A percentile compares a stretch with the other conserved stretches of the same genome.
Evolutionary conservation across 1,140 invertebrate genomes (phyloP).

Genomic region (Macrosteles quadrilineatus): DNA sequence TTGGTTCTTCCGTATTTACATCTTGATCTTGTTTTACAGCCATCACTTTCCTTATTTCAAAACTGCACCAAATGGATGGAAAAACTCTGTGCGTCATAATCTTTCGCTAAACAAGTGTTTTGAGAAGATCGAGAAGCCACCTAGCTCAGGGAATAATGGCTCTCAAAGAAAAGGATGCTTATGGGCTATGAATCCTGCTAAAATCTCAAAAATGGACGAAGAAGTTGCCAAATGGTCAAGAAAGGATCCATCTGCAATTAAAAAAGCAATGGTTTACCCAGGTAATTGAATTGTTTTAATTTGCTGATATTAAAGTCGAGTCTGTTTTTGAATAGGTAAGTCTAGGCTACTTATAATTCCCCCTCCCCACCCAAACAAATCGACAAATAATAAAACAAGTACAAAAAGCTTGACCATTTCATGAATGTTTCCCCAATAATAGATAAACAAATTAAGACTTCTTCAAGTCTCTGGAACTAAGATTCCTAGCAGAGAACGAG

Average conservation of each 20-base stretch:
- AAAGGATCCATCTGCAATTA: slow-evolving; percentile 85
- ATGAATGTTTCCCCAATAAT: too few species aligned
- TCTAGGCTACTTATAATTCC: too few species aligned
- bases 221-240: slow-evolving; percentile 95
- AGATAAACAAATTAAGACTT: too few species aligned
- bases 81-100: slow-evolving; percentile 96
- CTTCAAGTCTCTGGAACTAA: background rate
- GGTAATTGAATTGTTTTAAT: too few species aligned
- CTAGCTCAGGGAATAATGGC: slow-evolving; percentile 72
- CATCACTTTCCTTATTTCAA: slow-evolving; percentile 98
- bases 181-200: slow-evolving; percentile 95
- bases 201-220: slow-evolving; percentile 95
- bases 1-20: too few species aligned
- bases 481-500: too few species aligned
- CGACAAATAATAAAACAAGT: too few species aligned
- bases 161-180: slow-evolving; percentile 86
- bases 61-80: slow-evolving; percentile 96
- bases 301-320: too few species aligned
- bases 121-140: slow-evolving; percentile 94
- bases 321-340: too few species aligned
- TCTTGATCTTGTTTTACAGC: slow-evolving; percentile 65
- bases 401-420: too few species aligned
- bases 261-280: slow-evolving; percentile 88
- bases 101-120: slow-evolving; percentile 96
- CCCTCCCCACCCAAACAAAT: too few species aligned